Percentiles rank a stretch among this genome's conserved stretches.
Conservation (phyloP, 2,797 vertebrate species). For the Pelochelys cantorii region DNA sequence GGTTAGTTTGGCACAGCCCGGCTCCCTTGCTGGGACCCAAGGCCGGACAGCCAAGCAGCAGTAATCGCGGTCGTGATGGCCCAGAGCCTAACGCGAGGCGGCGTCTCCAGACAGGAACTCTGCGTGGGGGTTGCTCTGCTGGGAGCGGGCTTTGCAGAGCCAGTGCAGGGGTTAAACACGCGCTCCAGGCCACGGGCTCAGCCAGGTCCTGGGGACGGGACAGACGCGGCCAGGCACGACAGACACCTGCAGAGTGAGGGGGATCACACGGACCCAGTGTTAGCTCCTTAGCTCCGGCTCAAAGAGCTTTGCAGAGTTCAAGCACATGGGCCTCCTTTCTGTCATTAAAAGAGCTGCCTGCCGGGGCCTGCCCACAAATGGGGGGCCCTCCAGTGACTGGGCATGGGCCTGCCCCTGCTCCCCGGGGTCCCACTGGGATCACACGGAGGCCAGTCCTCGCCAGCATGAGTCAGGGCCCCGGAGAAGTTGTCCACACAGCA, state of each 20-base stretch:
- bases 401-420: background rate
- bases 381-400: background rate
- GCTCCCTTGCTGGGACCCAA: background rate
- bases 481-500: background rate
- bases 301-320: background rate
- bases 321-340: background rate
- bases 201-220: background rate
- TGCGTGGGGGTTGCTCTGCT: accelerated
- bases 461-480: background rate
- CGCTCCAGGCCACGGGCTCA: background rate
- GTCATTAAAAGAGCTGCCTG: background rate
- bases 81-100: background rate
- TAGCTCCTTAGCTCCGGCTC: background rate
- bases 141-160: accelerated
- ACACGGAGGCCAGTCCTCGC: background rate
- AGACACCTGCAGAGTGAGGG: background rate
- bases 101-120: background rate
- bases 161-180: background rate
- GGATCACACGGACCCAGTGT: background rate
- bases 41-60: background rate
- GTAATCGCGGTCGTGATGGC: background rate
- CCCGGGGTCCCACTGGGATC: background rate
- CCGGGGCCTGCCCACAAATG: background rate
- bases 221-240: background rate
- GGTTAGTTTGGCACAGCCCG: background rate